Evolutionary conservation across 2,797 vertebrate genomes (phyloP).

Genomic region (Xenops minutus): DNA sequence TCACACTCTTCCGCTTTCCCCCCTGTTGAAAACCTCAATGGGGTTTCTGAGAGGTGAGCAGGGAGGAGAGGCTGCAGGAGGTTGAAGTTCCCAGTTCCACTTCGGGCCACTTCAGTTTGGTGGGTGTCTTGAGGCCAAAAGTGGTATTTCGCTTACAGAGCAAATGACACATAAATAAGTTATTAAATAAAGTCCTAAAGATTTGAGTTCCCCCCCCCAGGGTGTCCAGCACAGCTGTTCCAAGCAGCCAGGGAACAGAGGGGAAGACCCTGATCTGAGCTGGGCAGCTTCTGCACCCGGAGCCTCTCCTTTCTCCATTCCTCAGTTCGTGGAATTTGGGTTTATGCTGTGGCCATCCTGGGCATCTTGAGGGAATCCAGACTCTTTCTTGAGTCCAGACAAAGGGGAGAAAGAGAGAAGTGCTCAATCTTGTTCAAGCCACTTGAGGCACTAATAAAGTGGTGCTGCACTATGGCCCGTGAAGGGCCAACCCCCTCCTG

Average conservation of each 20-base stretch:
- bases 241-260: background rate
- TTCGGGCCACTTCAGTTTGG: background rate
- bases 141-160: background rate
- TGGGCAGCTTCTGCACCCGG: background rate
- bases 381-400: background rate
- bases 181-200: background rate
- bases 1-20: no score
- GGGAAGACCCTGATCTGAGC: background rate
- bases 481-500: rapidly evolving
- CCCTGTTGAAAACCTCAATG: rapidly evolving
- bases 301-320: background rate
- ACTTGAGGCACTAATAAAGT: background rate
- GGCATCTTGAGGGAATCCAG: background rate
- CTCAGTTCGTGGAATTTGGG: rapidly evolving
- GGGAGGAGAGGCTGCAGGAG: background rate
- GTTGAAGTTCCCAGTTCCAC: background rate
- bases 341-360: background rate
- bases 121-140: background rate
- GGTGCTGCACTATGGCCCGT: rapidly evolving
- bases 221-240: background rate
- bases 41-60: background rate
- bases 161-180: background rate
- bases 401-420: background rate
- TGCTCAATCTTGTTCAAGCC: background rate
- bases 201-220: background rate